Evolutionary conservation across 2,113 vertebrate genomes (phyloP).

Genomic region (Neopipo cinnamomea): DNA sequence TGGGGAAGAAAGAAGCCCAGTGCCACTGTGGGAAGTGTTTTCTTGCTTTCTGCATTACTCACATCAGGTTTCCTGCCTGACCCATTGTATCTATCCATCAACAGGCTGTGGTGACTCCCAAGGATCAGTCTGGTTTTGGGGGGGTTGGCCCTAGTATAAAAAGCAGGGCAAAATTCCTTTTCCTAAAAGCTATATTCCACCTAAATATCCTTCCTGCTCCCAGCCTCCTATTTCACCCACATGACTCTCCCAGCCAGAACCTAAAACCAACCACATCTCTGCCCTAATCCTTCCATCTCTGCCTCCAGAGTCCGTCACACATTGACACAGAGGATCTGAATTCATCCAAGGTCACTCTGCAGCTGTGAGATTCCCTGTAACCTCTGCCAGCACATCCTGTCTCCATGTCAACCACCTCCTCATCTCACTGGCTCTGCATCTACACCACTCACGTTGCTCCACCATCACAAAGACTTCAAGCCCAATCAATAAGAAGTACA

Average conservation of each 20-base stretch:
- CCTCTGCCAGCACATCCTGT: neutral
- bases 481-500: rapidly evolving
- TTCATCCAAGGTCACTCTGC: neutral
- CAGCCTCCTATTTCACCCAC: neutral
- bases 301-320: neutral
- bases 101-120: neutral
- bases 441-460: neutral
- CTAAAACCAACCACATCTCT: neutral
- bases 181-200: neutral
- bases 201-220: neutral
- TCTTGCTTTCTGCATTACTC: neutral
- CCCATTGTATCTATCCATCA: neutral
- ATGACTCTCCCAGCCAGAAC: neutral
- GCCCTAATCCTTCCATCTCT: neutral
- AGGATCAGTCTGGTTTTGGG: neutral
- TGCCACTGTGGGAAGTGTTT: neutral
- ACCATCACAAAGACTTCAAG: neutral
- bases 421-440: neutral
- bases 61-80: neutral
- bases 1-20: neutral
- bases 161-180: neutral
- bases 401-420: neutral
- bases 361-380: neutral
- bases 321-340: neutral
- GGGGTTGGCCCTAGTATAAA: neutral